Conservation (phyloP, 2,888 invertebrate species). For the Coenonympha glycerion region DNA sequence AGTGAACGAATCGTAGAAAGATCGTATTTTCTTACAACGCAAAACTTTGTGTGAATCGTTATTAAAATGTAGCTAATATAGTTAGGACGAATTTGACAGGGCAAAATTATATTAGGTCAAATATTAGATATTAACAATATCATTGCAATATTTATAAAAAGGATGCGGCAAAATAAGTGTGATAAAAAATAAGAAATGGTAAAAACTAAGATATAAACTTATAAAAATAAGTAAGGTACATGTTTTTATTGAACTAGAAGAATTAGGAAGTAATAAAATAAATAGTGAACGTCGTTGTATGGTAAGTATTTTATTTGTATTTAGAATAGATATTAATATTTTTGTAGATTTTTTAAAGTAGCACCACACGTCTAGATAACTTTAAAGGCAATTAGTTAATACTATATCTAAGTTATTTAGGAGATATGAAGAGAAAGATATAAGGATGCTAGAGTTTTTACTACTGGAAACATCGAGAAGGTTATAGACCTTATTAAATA, state of each 20-base stretch:
- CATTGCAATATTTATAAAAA: no score
- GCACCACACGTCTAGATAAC: constrained; percentile 59
- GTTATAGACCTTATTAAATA: constrained; percentile 29
- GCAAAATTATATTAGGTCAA: constrained; percentile 36
- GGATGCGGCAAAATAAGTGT: no score
- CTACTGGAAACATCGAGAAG: constrained; percentile 39
- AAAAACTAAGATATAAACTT: no score
- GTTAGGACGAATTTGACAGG: constrained; percentile 54
- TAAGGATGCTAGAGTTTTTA: constrained; percentile 25
- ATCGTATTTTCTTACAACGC: not conserved
- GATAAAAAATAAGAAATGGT: no score
- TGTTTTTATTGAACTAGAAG: not conserved
- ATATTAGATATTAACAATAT: constrained; percentile 12
- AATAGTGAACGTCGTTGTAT: not conserved
- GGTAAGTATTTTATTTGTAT: not conserved
- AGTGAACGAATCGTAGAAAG: not conserved
- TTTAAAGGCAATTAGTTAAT: constrained; percentile 25
- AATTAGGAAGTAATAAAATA: not conserved
- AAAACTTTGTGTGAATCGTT: constrained; percentile 7
- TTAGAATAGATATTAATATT: not conserved
- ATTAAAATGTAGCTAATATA: constrained; percentile 5
- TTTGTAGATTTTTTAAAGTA: constrained; percentile 40
- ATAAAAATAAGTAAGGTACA: no score
- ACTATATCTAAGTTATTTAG: constrained; percentile 1
- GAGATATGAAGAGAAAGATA: constrained; percentile 36